Conservation (phyloP, 1,140 invertebrate genomes). For the Notospermus geniculatus region DNA sequence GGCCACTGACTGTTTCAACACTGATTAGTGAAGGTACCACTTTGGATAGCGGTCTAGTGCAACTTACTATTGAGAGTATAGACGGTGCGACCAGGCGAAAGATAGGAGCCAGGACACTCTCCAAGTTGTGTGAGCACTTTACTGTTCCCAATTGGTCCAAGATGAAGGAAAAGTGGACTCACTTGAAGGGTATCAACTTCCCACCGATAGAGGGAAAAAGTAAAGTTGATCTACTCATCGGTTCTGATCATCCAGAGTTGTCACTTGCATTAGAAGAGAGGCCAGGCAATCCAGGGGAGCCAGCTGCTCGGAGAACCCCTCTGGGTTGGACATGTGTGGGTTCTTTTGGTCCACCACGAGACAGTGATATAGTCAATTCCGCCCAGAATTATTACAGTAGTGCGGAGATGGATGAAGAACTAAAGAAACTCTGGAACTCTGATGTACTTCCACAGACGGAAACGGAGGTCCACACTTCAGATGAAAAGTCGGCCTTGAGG, state of each 20-base stretch:
- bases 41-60: no score
- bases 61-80: neutral
- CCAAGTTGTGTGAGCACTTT: neutral
- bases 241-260: neutral
- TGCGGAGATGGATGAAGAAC: neutral
- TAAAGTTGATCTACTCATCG: constrained; percentile 1
- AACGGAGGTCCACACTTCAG: no score
- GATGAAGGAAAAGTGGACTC: neutral
- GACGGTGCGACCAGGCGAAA: neutral
- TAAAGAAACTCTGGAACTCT: neutral
- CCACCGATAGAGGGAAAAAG: neutral
- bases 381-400: neutral
- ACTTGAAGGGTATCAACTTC: neutral
- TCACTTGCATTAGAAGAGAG: no score
- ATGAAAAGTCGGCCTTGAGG: no score
- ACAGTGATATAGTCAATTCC: neutral
- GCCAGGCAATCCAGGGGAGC: constrained; percentile 7
- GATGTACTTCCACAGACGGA: neutral
- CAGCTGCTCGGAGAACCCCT: constrained; percentile 11
- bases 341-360: neutral
- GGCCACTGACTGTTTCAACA: no score
- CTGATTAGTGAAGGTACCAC: no score
- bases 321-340: constrained; percentile 16
- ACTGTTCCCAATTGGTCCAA: neutral
- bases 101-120: neutral